phyloP scores from a whole-genome alignment of 2,113 vertebrate species.

The Sebastes fasciatus region DNA sequence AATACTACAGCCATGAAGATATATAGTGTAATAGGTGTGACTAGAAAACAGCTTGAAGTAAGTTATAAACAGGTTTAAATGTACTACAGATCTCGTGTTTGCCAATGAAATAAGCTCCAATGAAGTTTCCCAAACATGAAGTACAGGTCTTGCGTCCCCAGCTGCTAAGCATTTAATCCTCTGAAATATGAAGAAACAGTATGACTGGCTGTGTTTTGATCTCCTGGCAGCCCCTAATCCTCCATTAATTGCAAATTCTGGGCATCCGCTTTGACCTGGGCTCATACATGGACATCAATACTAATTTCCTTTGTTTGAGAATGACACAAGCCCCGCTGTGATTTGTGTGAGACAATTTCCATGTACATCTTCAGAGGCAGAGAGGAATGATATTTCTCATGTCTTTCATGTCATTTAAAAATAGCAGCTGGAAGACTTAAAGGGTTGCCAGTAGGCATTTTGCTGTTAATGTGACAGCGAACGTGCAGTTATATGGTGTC shows the following conservation, averaged over 20 bases:
- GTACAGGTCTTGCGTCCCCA: constrained; percentile 24
- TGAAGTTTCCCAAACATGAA: constrained; percentile 36
- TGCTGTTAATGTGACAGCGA: not conserved
- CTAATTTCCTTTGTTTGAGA: constrained; percentile 39
- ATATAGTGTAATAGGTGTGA: not conserved
- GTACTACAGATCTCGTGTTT: constrained; percentile 20
- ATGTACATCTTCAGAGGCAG: not conserved
- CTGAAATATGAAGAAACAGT: constrained; percentile 73
- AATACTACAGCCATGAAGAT: not conserved
- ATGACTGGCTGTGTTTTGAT: constrained; percentile 66
- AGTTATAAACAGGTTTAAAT: not conserved
- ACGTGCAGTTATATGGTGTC: not conserved
- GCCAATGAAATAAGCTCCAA: constrained; percentile 12
- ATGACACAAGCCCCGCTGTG: constrained; percentile 14
- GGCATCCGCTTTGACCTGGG: constrained; percentile 59
- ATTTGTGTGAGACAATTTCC: constrained; percentile 33
- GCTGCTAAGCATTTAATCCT: constrained; percentile 70
- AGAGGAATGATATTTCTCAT: not conserved
- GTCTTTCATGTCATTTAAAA: not conserved
- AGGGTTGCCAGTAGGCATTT: not conserved
- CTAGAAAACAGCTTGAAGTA: not conserved
- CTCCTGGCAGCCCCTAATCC: constrained; percentile 67
- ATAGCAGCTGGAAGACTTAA: not conserved
- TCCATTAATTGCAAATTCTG: constrained; percentile 76
- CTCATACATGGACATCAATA: constrained; percentile 37